phyloP scores from a whole-genome alignment of 2,888 invertebrate genomes.

The Microplitis manilae region DNA sequence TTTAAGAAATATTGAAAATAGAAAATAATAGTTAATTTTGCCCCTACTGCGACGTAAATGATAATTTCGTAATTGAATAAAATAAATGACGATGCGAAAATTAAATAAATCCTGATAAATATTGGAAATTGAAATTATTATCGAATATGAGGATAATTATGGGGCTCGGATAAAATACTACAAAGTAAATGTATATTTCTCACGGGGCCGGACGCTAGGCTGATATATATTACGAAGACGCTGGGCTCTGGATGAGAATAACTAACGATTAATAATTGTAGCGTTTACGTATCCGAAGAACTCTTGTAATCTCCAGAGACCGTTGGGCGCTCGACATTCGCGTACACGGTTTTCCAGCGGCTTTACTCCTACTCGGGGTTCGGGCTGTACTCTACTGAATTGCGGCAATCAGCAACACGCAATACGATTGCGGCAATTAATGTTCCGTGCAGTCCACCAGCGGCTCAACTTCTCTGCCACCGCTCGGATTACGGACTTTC shows the following conservation, averaged over 20 bases:
- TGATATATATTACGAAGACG: too few relatives aligned
- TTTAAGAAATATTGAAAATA: too few relatives aligned
- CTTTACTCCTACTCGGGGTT: neutral
- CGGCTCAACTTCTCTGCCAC: neutral
- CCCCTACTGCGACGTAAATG: too few relatives aligned
- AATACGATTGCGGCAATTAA: conserved; percentile 48
- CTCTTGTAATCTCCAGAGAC: conserved; percentile 28
- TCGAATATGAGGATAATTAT: too few relatives aligned
- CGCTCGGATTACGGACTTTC: conserved; percentile 39
- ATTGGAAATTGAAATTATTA: too few relatives aligned
- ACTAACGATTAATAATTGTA: conserved; percentile 45
- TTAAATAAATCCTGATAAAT: too few relatives aligned
- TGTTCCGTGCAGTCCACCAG: conserved; percentile 19
- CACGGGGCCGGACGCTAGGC: too few relatives aligned
- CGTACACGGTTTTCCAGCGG: neutral
- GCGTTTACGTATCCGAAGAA: conserved; percentile 44
- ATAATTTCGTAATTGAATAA: too few relatives aligned
- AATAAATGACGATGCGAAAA: too few relatives aligned
- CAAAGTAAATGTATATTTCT: too few relatives aligned
- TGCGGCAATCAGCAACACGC: conserved; percentile 48
- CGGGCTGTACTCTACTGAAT: conserved; percentile 33
- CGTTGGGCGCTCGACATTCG: neutral
- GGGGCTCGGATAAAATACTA: too few relatives aligned
- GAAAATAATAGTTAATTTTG: too few relatives aligned
- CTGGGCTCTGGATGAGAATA: conserved; percentile 8